Conservation (phyloP, 2,113 vertebrate genomes). For the Deroptyus accipitrinus region DNA sequence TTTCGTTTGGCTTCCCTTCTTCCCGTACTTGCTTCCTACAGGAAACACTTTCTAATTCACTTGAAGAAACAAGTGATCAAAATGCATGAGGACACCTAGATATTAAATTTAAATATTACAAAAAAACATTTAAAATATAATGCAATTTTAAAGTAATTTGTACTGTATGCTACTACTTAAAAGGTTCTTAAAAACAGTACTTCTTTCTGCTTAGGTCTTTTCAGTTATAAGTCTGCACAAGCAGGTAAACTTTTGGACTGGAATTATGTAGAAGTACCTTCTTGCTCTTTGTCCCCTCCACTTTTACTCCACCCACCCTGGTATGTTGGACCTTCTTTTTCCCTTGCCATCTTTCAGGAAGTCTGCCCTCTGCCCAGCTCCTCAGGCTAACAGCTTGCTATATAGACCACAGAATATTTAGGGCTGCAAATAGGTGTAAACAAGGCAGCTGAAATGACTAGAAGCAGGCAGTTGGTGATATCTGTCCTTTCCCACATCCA, state of each 20-base stretch:
- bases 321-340: neutral
- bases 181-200: neutral
- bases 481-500: neutral
- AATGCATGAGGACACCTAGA: neutral
- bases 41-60: neutral
- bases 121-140: neutral
- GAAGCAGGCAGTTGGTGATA: neutral
- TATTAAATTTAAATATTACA: neutral
- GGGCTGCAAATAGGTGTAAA: neutral
- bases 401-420: neutral
- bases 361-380: neutral
- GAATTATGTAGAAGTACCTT: neutral
- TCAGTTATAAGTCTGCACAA: neutral
- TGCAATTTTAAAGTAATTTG: neutral
- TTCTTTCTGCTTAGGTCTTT: neutral
- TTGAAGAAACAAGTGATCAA: neutral
- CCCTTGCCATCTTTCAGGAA: neutral
- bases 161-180: neutral
- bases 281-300: neutral
- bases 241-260: neutral
- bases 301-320: neutral
- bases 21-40: neutral
- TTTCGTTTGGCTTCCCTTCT: neutral
- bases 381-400: neutral
- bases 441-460: neutral